Evolutionary conservation across 2,888 invertebrate species (phyloP).

Genomic region (Erpobdella octoculata): DNA sequence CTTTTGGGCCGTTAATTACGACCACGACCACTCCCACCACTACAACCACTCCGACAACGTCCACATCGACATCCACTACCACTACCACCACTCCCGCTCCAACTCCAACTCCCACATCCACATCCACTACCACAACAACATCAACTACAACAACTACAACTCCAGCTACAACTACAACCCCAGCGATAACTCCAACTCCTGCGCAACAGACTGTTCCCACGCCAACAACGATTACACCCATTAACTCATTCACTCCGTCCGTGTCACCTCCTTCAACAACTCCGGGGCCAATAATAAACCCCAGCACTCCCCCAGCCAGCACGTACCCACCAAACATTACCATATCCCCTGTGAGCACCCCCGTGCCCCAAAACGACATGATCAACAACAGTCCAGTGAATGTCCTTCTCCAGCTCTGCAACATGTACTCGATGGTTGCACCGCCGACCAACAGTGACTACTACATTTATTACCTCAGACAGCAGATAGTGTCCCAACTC

Average conservation of each 20-base stretch:
- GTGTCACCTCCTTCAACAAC: neutral
- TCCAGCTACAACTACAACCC: neutral
- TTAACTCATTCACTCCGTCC: neutral
- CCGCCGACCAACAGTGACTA: neutral
- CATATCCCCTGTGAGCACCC: neutral
- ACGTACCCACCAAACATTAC: neutral
- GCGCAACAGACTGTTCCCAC: neutral
- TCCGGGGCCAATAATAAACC: neutral
- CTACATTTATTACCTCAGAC: neutral
- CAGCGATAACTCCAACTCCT: neutral
- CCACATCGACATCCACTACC: conserved; percentile 29
- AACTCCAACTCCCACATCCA: neutral
- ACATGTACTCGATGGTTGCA: neutral
- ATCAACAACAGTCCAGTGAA: neutral
- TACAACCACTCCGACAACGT: conserved; percentile 27
- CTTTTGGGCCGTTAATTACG: conserved; percentile 27
- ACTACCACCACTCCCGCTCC: conserved; percentile 23
- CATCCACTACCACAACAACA: conserved; percentile 15
- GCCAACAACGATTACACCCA: neutral
- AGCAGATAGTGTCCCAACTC: neutral
- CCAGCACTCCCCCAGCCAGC: neutral
- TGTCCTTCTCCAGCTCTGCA: conserved; percentile 15
- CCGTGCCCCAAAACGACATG: neutral
- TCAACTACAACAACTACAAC: neutral
- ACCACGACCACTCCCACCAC: conserved; percentile 26